Conservation (phyloP, 2,113 vertebrate genomes). For the Eublepharis macularius region DNA sequence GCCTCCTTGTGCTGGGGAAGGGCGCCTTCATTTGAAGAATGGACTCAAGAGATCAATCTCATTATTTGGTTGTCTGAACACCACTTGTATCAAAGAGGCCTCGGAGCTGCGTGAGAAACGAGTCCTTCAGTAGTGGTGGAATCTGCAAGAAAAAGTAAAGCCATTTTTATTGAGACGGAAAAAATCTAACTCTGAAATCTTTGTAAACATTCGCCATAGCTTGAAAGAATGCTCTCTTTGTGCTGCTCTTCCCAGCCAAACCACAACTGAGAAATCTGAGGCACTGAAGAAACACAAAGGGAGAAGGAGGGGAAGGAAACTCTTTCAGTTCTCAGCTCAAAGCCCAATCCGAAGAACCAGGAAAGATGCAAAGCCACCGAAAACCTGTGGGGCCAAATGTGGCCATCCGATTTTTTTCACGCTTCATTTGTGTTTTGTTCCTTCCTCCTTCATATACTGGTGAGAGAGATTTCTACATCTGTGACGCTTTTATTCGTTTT, state of each 20-base stretch:
- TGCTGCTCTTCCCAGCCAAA: neutral
- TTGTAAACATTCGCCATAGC: neutral
- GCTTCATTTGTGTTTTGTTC: neutral
- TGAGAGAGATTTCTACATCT: no score
- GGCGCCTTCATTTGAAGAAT: no score
- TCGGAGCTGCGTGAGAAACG: neutral
- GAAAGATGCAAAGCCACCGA: fast-evolving
- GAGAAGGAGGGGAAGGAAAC: no score
- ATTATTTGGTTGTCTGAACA: no score
- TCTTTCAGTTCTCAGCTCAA: neutral
- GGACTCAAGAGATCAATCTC: no score
- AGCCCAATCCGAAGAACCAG: no score
- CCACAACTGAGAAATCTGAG: neutral
- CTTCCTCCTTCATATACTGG: no score
- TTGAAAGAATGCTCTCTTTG: conserved; percentile 8
- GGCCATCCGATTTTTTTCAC: no score
- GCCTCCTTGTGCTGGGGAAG: no score
- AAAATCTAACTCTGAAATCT: neutral
- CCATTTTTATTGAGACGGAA: neutral
- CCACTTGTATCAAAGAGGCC: neutral
- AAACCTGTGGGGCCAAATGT: no score
- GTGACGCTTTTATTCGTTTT: neutral
- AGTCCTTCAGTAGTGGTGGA: neutral
- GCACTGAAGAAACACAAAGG: neutral
- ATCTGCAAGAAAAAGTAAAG: neutral